phyloP scores from a whole-genome alignment of 2,113 vertebrate genomes.

The Tragelaphus imberbis region DNA sequence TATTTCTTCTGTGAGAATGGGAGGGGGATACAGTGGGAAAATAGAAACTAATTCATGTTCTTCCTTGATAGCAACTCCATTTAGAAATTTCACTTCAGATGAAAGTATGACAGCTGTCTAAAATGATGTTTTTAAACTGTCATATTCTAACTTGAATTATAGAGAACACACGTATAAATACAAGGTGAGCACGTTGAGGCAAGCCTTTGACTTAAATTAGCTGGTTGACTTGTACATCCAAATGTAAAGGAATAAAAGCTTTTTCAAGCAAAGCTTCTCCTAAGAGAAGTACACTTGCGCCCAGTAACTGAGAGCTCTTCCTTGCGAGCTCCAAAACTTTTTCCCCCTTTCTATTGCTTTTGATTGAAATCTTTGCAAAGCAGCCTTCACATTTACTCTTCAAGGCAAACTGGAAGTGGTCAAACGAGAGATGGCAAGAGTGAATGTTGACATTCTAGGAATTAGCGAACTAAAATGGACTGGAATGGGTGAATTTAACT shows the following conservation, averaged over 20 bases:
- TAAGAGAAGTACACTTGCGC: neutral
- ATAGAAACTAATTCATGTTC: neutral
- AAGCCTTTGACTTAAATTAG: neutral
- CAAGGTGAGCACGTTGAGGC: neutral
- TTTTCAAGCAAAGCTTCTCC: neutral
- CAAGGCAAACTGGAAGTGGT: too few species aligned
- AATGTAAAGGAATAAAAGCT: neutral
- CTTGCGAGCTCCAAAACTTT: neutral
- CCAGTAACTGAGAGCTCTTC: neutral
- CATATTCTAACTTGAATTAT: neutral
- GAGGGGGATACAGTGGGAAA: neutral
- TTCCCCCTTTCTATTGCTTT: neutral
- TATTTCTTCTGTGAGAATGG: neutral
- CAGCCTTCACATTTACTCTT: neutral
- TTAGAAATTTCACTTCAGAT: slow-evolving; percentile 17
- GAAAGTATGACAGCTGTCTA: neutral
- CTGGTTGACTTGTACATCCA: neutral
- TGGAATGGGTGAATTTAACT: too few species aligned
- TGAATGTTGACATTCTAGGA: too few species aligned
- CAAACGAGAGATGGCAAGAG: too few species aligned
- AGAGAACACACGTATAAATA: neutral
- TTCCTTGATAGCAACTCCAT: neutral
- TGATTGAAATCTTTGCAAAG: neutral
- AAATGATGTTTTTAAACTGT: neutral
- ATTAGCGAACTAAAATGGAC: too few species aligned